Evolutionary conservation across 2,888 invertebrate genomes (phyloP), one percentile per base, ranked within the genome.

Genomic region (Volucella inflata): DNA sequence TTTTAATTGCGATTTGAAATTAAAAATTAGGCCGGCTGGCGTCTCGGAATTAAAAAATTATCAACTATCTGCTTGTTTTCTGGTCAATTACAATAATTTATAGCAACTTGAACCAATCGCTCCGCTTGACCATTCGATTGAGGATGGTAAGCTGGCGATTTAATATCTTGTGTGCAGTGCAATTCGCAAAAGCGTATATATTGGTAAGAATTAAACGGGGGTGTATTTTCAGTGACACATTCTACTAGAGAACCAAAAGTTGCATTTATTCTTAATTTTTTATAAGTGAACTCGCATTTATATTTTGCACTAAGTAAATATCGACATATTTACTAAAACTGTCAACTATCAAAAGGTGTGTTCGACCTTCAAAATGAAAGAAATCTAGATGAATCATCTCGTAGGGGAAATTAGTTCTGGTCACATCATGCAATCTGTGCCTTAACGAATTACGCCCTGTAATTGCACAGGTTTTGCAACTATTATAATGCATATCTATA

Each of bases 121-220:
- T n/a, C n/a, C n/a, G n/a, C n/a, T n/a, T n/a, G n/a, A n/a, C n/a
- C n/a, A n/a, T n/a, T n/a, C n/a, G n/a, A n/a, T 75, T 68, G 67
- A 8, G 55, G 72, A 38, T 62, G 38, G n/a, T 72, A 72, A 51
- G 53, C 44, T 8, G 75, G 57, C 8, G 64, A 57, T 57, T 75
- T 65, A 8, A 57, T 2, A 75, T 75, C 65, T 55, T 65, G 55
- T 21, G 57, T 65, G 65, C 64, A 65, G 48, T 65, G 65, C 57
- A 75, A 65, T 14, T 65, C 40, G 38, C 57, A 44, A 72, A 72
- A 65, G 42, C 38, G 57, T 65, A 42, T 65, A 65, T 65, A 57
- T 1, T 65, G 42, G 30, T 16, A 48, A 17, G 62, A 62, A 17
- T 48, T 74, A n/a, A 51, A 72, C 9, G n/a, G 64, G 11, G 55